Base-by-base conservation (phyloP, 2,113 vertebrate species). In the Uria lomvia region DNA sequence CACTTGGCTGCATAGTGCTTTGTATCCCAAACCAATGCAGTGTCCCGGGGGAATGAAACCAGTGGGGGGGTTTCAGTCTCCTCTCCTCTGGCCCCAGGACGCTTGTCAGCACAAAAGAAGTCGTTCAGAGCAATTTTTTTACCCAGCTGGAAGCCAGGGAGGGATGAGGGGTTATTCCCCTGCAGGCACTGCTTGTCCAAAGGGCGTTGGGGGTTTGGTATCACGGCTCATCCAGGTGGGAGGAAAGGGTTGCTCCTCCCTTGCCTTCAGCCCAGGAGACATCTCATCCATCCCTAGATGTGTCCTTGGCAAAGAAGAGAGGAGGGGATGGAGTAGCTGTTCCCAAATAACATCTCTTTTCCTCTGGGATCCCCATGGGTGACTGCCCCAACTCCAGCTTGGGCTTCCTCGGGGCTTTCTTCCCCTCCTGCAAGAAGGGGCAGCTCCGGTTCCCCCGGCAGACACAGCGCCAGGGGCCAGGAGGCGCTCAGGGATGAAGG, bases 381-480 rank as follows among this genome's bases (percentile, higher is more conserved):
- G 38, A 73, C 32, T 20, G 68, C 11, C 11, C 17, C 7, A 6
- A 9, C 26, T 74, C 55, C 38, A 14, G 20, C 40, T 16, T 49
- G 23, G 34, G 49, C 56, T 79, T 60, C 23, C 32, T 42, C 15
- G 17, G 43, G 70, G 34, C 5, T 87, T 87, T 49, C 26, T 47
- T 82, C 26, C 19, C 32, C 17, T 67, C 23, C 59, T 40, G 22
- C 15, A 26, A 36, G 56, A 50, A 88, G 34, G 20, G 13, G 7
- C 26, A 62, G 50, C 43, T 45, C 38, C 40, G 36, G 4, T 77
- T 76, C 19, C 29, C 34, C 68, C 74, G 27, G 49, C 42, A 80
- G 23, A 38, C 45, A 36, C 1, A 1, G 21, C 21, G 55, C 34
- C 1, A 1, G 26, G 15, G 16, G 9, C 20, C 6, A 1, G 18